Conservation (phyloP, 2,888 invertebrate genomes). For the Argyresthia goedartella region DNA sequence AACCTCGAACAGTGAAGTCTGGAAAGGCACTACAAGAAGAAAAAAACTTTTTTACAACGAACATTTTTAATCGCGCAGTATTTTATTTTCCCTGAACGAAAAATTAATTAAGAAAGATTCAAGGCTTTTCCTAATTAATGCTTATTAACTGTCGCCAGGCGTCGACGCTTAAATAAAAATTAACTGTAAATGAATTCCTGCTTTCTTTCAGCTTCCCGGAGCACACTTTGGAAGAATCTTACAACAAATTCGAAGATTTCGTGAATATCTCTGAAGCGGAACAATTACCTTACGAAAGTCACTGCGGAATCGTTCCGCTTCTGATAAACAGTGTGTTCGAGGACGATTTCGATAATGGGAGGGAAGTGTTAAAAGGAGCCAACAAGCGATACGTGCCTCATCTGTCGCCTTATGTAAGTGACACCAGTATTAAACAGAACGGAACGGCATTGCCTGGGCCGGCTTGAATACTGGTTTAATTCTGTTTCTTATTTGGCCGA, state of each 20-base stretch:
- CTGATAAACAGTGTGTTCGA: slow-evolving; percentile 12
- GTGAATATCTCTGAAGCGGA: slow-evolving; percentile 22
- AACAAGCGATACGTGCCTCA: slow-evolving; percentile 45
- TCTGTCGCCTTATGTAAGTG: slow-evolving; percentile 54
- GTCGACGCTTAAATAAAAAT: too few relatives aligned
- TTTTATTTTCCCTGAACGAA: too few relatives aligned
- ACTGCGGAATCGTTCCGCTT: slow-evolving; percentile 42
- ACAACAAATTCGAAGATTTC: slow-evolving; percentile 27
- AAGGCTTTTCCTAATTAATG: too few relatives aligned
- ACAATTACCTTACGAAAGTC: slow-evolving; percentile 44
- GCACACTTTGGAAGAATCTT: slow-evolving; percentile 15
- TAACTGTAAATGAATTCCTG: too few relatives aligned
- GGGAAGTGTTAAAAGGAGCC: slow-evolving; percentile 25
- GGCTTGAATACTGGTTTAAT: not conserved
- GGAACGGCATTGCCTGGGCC: not conserved
- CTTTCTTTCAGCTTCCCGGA: slow-evolving; percentile 29
- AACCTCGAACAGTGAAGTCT: too few relatives aligned
- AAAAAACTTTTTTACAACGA: too few relatives aligned
- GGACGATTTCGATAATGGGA: slow-evolving; percentile 22
- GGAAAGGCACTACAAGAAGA: too few relatives aligned
- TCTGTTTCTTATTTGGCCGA: too few relatives aligned
- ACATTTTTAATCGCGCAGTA: too few relatives aligned
- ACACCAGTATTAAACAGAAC: too few relatives aligned
- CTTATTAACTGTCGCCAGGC: too few relatives aligned
- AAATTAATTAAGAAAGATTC: too few relatives aligned